These are phyloP conservation scores for Cephus pulcher DNA, from an alignment of 2,888 invertebrate genomes.

Conservation along the genomic window DNA sequence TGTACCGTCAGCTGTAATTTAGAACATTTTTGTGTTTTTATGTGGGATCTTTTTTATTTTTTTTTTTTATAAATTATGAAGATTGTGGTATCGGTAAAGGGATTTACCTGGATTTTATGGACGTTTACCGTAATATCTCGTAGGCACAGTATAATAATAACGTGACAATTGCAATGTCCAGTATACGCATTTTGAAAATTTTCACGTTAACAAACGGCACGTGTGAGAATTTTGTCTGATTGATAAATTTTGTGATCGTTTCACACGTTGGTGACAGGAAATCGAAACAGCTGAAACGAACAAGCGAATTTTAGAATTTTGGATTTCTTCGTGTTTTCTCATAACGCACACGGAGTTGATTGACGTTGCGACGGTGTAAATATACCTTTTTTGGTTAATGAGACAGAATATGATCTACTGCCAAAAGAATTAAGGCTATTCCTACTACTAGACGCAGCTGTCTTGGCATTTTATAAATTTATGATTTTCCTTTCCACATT, in stretches of 20 bases:
- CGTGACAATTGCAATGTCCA: not conserved
- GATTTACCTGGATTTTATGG: not conserved
- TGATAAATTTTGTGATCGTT: not conserved
- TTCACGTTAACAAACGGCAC: not conserved
- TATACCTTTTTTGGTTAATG: not conserved
- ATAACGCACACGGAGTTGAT: not conserved
- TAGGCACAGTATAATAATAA: not conserved
- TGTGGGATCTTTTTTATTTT: not conserved
- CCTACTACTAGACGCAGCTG: not conserved
- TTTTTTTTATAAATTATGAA: not conserved
- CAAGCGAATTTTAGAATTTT: not conserved
- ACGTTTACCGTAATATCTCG: not conserved
- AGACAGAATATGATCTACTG: not conserved
- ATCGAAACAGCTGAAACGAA: not conserved
- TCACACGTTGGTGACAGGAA: not conserved
- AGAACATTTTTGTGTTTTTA: not conserved
- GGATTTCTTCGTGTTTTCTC: not conserved
- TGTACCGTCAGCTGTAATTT: not conserved
- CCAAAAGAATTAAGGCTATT: slow-evolving; percentile 4
- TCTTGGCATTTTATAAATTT: slow-evolving; percentile 2
- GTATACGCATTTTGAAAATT: not conserved
- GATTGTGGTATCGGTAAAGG: not conserved
- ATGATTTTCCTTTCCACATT: slow-evolving; percentile 2
- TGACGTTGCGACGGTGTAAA: not conserved
- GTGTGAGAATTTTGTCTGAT: not conserved